Evolutionary conservation across 1,140 invertebrate genomes (phyloP).

Genomic region (Elysia chlorotica): DNA sequence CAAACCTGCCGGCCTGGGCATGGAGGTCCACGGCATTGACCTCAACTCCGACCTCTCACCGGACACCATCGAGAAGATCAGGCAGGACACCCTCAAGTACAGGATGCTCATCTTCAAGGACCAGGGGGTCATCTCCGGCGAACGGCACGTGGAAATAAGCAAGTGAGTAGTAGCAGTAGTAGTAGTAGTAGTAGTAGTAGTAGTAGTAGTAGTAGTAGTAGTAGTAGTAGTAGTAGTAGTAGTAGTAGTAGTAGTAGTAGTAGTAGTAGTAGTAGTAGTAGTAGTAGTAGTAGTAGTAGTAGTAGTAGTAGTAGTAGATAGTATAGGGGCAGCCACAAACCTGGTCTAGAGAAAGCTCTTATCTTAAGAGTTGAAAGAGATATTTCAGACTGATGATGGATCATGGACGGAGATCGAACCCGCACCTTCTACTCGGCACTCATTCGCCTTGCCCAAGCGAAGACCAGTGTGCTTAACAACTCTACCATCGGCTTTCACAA

Average conservation of each 20-base stretch:
- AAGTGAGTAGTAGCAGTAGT: not conserved
- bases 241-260: slow-evolving; percentile 11
- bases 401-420: too few species aligned
- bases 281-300: slow-evolving; percentile 4
- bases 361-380: not conserved
- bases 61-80: not conserved
- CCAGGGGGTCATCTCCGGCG: not conserved
- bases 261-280: not conserved
- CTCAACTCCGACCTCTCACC: not conserved
- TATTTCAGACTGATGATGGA: too few species aligned
- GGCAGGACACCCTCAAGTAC: not conserved
- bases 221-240: slow-evolving; percentile 11
- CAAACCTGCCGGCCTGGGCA: not conserved
- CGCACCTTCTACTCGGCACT: too few species aligned
- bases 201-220: slow-evolving; percentile 11
- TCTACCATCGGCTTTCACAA: too few species aligned
- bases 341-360: not conserved
- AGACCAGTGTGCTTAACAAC: too few species aligned
- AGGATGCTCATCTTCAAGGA: not conserved
- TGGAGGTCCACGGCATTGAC: not conserved
- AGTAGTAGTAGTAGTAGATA: not conserved
- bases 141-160: not conserved
- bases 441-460: too few species aligned
- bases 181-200: slow-evolving; percentile 12
- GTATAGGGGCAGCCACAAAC: not conserved